Conservation (phyloP, 2,113 vertebrate species). For the Microtus richardsoni region DNA sequence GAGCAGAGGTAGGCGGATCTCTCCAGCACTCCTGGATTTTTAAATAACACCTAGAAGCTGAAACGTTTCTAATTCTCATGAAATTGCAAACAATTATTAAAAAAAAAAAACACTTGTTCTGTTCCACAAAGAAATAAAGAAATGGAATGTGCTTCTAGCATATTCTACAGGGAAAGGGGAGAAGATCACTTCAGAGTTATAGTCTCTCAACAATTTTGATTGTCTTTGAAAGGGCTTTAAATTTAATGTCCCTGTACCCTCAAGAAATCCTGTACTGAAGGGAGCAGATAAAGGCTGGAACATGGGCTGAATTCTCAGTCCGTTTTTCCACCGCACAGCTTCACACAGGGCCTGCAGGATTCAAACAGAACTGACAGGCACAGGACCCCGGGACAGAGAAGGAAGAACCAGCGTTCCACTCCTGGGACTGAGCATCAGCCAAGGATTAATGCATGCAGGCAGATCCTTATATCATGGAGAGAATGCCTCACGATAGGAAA, state of each 20-base stretch:
- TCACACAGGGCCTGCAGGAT: not conserved
- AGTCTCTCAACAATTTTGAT: not conserved
- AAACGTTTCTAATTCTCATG: not conserved
- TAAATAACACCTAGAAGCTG: not conserved
- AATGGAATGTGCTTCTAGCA: not conserved
- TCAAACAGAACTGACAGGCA: not conserved
- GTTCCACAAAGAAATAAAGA: slow-evolving; percentile 1
- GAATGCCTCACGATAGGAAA: not conserved
- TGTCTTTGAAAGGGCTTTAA: not conserved
- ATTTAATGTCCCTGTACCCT: not conserved
- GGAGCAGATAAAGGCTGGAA: not conserved
- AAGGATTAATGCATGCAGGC: not conserved
- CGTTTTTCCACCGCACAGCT: not conserved
- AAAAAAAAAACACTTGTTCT: not conserved
- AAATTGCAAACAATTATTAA: not conserved
- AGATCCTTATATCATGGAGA: not conserved
- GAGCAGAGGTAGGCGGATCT: not conserved
- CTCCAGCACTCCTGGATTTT: not conserved
- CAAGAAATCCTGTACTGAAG: not conserved
- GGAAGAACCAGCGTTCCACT: not conserved
- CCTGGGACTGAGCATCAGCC: not conserved
- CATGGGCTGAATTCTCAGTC: not conserved
- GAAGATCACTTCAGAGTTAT: not conserved
- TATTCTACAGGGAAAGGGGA: not conserved
- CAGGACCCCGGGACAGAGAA: not conserved